A percentile compares a stretch with the other conserved stretches of the same genome.
Conservation (phyloP, 2,797 vertebrate genomes). For the Phrynocephalus forsythii region DNA sequence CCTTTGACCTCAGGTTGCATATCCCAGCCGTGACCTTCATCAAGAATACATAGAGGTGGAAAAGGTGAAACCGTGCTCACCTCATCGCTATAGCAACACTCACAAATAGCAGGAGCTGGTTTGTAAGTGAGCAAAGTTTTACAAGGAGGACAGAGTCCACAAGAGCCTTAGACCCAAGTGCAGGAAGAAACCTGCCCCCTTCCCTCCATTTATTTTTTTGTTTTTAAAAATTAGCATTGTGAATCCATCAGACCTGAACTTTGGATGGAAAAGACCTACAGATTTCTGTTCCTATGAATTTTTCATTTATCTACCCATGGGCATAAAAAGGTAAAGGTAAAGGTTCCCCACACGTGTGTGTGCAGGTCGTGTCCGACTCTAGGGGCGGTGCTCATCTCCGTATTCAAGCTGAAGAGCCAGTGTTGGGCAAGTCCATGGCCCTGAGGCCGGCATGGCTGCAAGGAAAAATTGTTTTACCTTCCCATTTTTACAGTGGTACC, state of each 20-base stretch:
- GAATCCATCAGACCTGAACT: too few species aligned
- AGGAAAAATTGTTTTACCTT: too few species aligned
- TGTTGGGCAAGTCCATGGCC: too few species aligned
- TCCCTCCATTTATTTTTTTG: not conserved
- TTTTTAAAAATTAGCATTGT: not conserved
- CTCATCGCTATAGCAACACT: constrained; percentile 39
- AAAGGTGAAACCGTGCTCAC: constrained; percentile 37
- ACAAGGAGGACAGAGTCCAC: not conserved
- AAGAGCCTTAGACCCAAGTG: not conserved
- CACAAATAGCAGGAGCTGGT: not conserved
- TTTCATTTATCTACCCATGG: not conserved
- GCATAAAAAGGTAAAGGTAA: too few species aligned
- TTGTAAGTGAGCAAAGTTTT: constrained; percentile 22
- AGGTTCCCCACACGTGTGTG: too few species aligned
- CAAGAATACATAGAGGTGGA: constrained; percentile 49
- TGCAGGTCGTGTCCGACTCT: too few species aligned
- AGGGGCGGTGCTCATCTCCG: too few species aligned
- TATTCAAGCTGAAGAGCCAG: too few species aligned
- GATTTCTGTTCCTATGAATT: not conserved
- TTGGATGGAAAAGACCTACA: not conserved
- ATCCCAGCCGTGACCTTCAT: constrained; percentile 49
- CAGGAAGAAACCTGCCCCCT: not conserved
- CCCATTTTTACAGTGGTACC: too few species aligned
- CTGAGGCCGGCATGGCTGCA: too few species aligned
- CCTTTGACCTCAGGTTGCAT: constrained; percentile 46